Conservation (phyloP, 2,888 invertebrate species). For the Ceriagrion tenellum region DNA sequence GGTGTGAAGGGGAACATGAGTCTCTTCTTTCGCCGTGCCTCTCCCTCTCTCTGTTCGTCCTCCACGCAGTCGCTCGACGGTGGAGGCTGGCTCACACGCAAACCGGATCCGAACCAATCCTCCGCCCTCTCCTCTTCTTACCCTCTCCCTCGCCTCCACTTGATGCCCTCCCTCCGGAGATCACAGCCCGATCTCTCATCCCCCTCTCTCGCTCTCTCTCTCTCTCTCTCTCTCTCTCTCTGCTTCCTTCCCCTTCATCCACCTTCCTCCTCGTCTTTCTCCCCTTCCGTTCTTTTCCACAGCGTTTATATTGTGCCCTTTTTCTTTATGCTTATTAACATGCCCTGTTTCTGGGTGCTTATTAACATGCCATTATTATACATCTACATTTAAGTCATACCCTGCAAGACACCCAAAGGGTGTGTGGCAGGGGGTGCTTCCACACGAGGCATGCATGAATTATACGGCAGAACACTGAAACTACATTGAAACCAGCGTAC, state of each 20-base stretch:
- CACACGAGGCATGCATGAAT: too few relatives aligned
- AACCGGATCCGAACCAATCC: slow-evolving; percentile 44
- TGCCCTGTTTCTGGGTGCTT: too few relatives aligned
- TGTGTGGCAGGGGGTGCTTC: too few relatives aligned
- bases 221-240: too few relatives aligned
- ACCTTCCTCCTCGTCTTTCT: not conserved
- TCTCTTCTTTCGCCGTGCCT: not conserved
- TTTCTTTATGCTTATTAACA: too few relatives aligned
- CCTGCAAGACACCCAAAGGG: too few relatives aligned
- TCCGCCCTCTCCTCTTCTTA: not conserved
- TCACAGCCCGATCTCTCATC: not conserved
- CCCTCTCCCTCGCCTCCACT: not conserved
- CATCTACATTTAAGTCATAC: too few relatives aligned
- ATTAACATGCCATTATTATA: too few relatives aligned
- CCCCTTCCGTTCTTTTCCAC: not conserved
- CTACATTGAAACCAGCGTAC: too few relatives aligned
- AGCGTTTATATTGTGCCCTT: too few relatives aligned
- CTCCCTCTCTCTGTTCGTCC: not conserved
- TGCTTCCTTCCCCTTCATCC: not conserved
- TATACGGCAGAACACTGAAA: too few relatives aligned
- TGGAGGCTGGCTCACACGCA: slow-evolving; percentile 19
- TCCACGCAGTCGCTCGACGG: not conserved
- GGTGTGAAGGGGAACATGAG: not conserved
- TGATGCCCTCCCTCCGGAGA: not conserved
- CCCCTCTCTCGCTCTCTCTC: too few relatives aligned